These are phyloP conservation scores for Chrysolina americana DNA, from an alignment of 2,888 invertebrate species.

Conservation along the genomic window DNA sequence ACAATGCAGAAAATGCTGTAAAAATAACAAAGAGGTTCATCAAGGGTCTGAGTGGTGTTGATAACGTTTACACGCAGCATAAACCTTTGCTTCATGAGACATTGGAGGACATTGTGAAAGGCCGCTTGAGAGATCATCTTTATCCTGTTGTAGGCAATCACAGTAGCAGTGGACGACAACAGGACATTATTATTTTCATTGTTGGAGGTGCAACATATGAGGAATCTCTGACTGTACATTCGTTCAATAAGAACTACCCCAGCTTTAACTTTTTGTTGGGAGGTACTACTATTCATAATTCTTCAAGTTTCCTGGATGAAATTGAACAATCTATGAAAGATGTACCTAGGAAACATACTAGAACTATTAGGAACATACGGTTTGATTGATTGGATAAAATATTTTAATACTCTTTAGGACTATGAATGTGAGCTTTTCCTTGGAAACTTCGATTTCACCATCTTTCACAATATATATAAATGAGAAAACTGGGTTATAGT, in stretches of 20 bases:
- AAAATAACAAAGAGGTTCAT: conserved; percentile 93
- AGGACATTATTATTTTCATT: conserved; percentile 96
- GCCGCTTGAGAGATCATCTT: conserved; percentile 86
- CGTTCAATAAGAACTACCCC: conserved; percentile 82
- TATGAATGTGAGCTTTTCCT: not conserved
- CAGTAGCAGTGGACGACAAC: conserved; percentile 77
- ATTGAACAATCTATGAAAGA: conserved; percentile 79
- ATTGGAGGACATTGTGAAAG: conserved; percentile 91
- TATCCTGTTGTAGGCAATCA: conserved; percentile 88
- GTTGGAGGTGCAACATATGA: conserved; percentile 98
- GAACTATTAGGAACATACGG: conserved; percentile 59
- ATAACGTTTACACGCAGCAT: conserved; percentile 99
- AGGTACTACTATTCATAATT: conserved; percentile 94
- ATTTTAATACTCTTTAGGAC: not conserved
- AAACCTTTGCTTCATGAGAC: conserved; percentile 92
- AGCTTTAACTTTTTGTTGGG: conserved; percentile 87
- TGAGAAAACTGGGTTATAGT: not conserved
- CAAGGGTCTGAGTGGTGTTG: conserved; percentile 95
- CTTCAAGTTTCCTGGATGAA: conserved; percentile 84
- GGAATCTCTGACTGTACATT: conserved; percentile 89
- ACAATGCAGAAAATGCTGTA: conserved; percentile 84
- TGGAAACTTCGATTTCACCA: not conserved
- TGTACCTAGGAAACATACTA: conserved; percentile 70
- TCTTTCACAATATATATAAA: not conserved
- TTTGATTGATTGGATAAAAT: conserved; percentile 50